Percentiles rank a stretch among this genome's conserved stretches.
Evolutionary conservation across 1,140 invertebrate genomes (phyloP).

Genomic region (Pollicipes pollicipes): DNA sequence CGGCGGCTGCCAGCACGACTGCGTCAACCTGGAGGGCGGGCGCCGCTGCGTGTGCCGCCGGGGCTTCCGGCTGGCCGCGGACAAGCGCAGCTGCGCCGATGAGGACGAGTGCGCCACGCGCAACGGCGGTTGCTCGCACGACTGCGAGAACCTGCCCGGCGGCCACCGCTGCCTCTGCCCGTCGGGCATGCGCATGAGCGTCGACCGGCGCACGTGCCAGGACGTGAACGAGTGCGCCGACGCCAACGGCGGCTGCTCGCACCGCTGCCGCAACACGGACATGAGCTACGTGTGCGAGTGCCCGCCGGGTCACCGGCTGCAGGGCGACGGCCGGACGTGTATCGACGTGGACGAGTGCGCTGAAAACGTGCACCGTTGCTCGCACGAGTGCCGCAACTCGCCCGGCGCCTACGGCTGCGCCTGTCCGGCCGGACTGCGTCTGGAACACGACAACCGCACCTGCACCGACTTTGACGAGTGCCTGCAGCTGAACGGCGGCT

Average conservation of each 20-base stretch:
- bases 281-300: constrained; percentile 16
- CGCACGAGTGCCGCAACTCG: constrained; percentile 24
- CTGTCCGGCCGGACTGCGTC: constrained; percentile 24
- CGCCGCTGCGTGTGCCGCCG: constrained; percentile 26
- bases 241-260: constrained; percentile 29
- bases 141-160: constrained; percentile 64
- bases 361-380: constrained; percentile 30
- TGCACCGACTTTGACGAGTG: constrained; percentile 42
- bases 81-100: constrained; percentile 23
- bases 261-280: constrained; percentile 36
- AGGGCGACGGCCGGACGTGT: constrained; percentile 16
- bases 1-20: constrained; percentile 26
- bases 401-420: constrained; percentile 25
- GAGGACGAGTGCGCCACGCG: constrained; percentile 24
- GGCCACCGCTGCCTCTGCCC: constrained; percentile 25
- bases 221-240: constrained; percentile 29
- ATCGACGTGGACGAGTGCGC: constrained; percentile 15
- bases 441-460: constrained; percentile 47
- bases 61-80: constrained; percentile 23
- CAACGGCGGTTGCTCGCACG: constrained; percentile 44
- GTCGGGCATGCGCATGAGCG: constrained; percentile 24
- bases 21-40: constrained; percentile 26
- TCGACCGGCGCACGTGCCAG: constrained; percentile 28
- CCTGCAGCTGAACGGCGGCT: constrained; percentile 33
- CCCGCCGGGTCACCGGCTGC: constrained; percentile 13